These are phyloP conservation scores for Patagioenas fasciata DNA, from an alignment of 2,113 vertebrate species.

Conservation along the genomic window DNA sequence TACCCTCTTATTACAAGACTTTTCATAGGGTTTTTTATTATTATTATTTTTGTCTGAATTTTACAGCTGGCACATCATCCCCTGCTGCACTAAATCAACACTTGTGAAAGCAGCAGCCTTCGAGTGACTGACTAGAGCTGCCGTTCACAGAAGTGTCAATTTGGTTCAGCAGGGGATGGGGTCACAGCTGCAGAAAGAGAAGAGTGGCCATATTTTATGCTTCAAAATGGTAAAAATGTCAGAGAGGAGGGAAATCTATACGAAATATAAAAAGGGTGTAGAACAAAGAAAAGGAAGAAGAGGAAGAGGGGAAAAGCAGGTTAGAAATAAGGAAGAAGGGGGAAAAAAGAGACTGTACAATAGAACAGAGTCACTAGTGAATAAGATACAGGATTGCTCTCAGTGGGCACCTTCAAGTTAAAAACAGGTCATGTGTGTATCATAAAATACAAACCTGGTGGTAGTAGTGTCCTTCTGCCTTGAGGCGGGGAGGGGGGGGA, in stretches of 20 bases:
- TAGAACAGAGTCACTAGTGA: background rate
- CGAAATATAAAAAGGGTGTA: background rate
- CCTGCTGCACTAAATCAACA: conserved; percentile 78
- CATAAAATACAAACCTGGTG: background rate
- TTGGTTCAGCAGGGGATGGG: conserved; percentile 74
- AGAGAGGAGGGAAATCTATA: conserved; percentile 27
- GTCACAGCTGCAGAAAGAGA: conserved; percentile 67
- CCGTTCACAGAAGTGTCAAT: conserved; percentile 75
- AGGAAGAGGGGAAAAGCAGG: background rate
- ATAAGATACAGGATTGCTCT: background rate
- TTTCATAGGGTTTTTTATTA: conserved; percentile 24
- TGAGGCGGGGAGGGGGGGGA: too few relatives aligned
- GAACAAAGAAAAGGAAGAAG: background rate
- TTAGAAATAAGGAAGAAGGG: background rate
- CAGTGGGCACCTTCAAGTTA: background rate
- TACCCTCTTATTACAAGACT: background rate
- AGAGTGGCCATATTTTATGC: conserved; percentile 64
- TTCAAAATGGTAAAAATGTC: conserved; percentile 66
- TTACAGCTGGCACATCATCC: conserved; percentile 71
- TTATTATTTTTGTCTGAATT: conserved; percentile 56
- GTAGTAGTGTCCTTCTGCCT: background rate
- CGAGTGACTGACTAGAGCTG: conserved; percentile 60
- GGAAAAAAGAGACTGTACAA: background rate
- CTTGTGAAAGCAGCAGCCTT: conserved; percentile 75
- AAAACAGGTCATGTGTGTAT: background rate